phyloP scores from a whole-genome alignment of 1,140 invertebrate species.

The Aradophagus sp. region DNA sequence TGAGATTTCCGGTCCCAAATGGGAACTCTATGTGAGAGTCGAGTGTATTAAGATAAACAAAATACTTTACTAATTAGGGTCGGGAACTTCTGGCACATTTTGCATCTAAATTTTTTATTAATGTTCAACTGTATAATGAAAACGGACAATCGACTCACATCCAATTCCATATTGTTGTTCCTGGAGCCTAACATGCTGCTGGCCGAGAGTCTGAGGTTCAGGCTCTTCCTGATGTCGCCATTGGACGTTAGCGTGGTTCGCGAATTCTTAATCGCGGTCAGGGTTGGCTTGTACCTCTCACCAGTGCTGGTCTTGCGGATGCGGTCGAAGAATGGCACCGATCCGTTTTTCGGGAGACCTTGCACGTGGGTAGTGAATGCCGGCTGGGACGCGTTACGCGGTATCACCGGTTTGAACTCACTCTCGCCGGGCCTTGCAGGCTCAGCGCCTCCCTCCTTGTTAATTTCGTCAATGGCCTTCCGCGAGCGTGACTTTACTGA shows the following conservation, averaged over 20 bases:
- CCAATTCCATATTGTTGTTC: constrained; percentile 79
- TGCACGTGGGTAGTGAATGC: constrained; percentile 87
- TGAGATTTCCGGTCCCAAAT: too few species aligned
- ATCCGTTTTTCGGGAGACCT: constrained; percentile 89
- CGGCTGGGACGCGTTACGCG: constrained; percentile 88
- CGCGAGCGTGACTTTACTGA: constrained; percentile 67
- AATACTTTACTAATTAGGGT: too few species aligned
- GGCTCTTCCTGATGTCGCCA: constrained; percentile 76
- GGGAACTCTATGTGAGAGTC: too few species aligned
- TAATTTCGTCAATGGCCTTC: constrained; percentile 70
- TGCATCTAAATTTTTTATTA: too few species aligned
- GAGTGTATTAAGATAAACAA: too few species aligned
- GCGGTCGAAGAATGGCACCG: constrained; percentile 89
- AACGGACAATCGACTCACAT: constrained; percentile 73
- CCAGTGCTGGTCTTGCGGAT: constrained; percentile 86
- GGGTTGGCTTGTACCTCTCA: constrained; percentile 84
- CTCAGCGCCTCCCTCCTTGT: constrained; percentile 59
- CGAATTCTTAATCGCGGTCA: constrained; percentile 82
- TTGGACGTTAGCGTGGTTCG: constrained; percentile 73
- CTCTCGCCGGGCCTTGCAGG: constrained; percentile 58
- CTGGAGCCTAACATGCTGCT: constrained; percentile 78
- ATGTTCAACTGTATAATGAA: too few species aligned
- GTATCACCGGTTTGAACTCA: constrained; percentile 77
- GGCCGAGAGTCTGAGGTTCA: constrained; percentile 77
- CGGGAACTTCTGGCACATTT: too few species aligned